Evolutionary conservation across 1,140 invertebrate genomes (phyloP), one percentile per base, ranked within the genome.

Genomic region (Lysiphlebus fabarum): DNA sequence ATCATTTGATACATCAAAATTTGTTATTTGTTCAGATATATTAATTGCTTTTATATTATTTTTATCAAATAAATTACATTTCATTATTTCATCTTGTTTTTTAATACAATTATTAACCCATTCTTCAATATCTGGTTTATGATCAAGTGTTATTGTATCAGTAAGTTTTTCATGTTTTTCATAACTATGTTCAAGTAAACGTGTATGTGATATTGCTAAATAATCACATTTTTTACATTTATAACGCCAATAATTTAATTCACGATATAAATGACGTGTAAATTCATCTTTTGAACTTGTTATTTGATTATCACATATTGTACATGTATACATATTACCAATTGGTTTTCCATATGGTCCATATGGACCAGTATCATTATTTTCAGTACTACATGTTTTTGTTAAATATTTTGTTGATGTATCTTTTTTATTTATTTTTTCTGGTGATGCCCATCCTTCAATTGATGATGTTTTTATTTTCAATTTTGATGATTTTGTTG

Each of bases 231-330:
- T 50, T 33, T 67, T 67, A 36, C 78, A 80, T 1, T 69, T 53
- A 70, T 69, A 79, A 36, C 77, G 81, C 11, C 72, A 67, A 62
- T 84, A 84, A 33, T 81, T 77, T 4, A 84, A 63, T 62, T 85
- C 84, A 26, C 81, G 74, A 53, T 76, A 85, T 33, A 86, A 62
- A 69, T 86, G 84, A 61, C 82, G 77, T 10, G 77, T 69, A 61
- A 85, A 78, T 40, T 83, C 80, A 5, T 76, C 68, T n/a, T 78
- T 75, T 40, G 79, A 78, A 17, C 75, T 82, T 0, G 81, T 78
- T 53, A 79, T 80, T 60, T 80, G 84, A 7, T 68, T 60, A 7
- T 73, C 67, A 59, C 84, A 86, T n/a, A 82, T 67, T 0, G 84
- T 80, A 66, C 84, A 86, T 33, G 69, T 67, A 58, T 77, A 83